A percentile compares a stretch with the other conserved stretches of the same genome.
phyloP scores from a whole-genome alignment of 2,888 invertebrate species.

The Autographa gamma region DNA sequence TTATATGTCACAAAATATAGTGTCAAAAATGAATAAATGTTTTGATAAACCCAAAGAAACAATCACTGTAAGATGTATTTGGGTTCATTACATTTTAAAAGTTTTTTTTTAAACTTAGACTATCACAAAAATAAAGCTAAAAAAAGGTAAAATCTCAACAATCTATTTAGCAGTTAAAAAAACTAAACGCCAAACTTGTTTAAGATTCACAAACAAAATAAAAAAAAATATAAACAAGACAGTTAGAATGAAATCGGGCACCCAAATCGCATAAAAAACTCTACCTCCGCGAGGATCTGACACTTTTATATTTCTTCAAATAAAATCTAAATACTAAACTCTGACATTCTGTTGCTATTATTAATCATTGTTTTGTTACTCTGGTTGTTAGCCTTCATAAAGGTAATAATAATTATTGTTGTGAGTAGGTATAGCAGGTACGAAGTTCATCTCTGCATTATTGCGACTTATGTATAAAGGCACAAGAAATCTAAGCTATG shows the following conservation, averaged over 20 bases:
- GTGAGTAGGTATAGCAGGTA: neutral
- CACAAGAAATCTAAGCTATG: too few relatives aligned
- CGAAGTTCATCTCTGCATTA: neutral
- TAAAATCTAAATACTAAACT: conserved; percentile 24
- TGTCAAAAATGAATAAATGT: too few relatives aligned
- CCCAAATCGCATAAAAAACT: conserved; percentile 45
- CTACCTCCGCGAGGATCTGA: conserved; percentile 29
- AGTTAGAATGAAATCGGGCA: conserved; percentile 20
- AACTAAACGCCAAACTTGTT: neutral
- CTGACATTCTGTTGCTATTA: conserved; percentile 21
- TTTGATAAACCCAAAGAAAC: too few relatives aligned
- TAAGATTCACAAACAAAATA: conserved; percentile 11
- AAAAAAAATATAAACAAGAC: conserved; percentile 25
- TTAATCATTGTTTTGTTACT: conserved; percentile 14
- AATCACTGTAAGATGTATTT: too few relatives aligned
- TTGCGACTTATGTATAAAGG: too few relatives aligned
- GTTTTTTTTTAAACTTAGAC: too few relatives aligned
- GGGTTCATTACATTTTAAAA: too few relatives aligned
- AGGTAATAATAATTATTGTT: neutral
- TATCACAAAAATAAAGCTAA: too few relatives aligned
- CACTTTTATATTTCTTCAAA: conserved; percentile 40
- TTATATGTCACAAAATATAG: too few relatives aligned
- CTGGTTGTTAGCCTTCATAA: neutral
- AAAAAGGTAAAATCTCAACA: neutral
- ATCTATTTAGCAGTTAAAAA: neutral